Percentiles rank a stretch among this genome's conserved stretches.
These are phyloP conservation scores for Onychomys leucogaster DNA, from an alignment of 2,797 vertebrate species.

Conservation along the genomic window DNA sequence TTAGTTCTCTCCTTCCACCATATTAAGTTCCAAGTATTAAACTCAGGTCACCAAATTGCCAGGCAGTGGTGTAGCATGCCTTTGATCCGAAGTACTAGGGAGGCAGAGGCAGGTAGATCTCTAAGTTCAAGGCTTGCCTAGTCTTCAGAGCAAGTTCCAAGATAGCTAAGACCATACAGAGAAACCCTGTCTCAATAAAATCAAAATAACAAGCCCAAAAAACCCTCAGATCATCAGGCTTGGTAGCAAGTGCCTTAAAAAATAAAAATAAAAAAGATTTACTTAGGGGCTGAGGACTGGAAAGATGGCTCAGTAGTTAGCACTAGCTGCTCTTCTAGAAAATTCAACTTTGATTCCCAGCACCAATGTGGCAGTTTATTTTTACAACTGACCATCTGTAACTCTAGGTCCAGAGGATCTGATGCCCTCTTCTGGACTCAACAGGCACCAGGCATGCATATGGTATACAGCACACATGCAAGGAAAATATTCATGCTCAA, in stretches of 20 bases:
- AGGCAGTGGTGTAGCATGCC: no score
- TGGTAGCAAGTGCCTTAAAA: no score
- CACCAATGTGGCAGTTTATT: neutral
- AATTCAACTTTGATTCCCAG: neutral
- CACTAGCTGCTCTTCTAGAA: neutral
- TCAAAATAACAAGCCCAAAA: neutral
- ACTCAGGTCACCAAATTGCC: no score
- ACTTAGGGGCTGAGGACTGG: neutral
- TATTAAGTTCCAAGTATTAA: no score
- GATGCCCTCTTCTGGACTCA: neutral
- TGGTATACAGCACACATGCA: neutral
- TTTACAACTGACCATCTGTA: neutral
- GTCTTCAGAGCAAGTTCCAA: neutral
- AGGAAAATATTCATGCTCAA: neutral
- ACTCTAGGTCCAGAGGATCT: neutral
- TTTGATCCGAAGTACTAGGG: no score
- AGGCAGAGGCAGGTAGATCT: neutral
- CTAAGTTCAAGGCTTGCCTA: neutral
- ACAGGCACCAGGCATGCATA: neutral
- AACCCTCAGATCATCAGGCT: no score
- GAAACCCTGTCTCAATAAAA: neutral
- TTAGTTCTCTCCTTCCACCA: no score
- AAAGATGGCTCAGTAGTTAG: neutral
- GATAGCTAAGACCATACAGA: neutral
- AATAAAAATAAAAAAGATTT: no score